These are phyloP conservation scores for Enteromius paludinosus DNA, from an alignment of 2,797 vertebrate species.

Conservation along the genomic window DNA sequence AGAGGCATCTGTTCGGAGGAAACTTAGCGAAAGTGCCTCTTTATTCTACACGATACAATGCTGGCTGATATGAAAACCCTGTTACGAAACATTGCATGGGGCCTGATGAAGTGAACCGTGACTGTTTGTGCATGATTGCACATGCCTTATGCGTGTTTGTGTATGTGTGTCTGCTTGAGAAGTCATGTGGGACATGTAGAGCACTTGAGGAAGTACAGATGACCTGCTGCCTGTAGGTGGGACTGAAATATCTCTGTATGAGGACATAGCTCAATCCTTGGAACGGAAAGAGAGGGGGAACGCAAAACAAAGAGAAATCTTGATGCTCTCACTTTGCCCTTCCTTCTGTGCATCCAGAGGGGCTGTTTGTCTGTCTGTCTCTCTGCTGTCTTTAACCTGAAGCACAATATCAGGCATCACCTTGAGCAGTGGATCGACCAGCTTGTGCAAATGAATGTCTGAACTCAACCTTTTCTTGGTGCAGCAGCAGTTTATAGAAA, in stretches of 20 bases:
- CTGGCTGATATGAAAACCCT: slow-evolving; percentile 11
- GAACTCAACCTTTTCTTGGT: not conserved
- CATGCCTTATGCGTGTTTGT: slow-evolving; percentile 37
- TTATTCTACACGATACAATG: slow-evolving; percentile 24
- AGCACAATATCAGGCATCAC: slow-evolving; percentile 20
- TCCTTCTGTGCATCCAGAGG: slow-evolving; percentile 4
- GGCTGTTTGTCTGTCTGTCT: slow-evolving; percentile 10
- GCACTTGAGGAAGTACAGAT: slow-evolving; percentile 72
- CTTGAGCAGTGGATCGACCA: not conserved
- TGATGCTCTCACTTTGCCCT: slow-evolving; percentile 20
- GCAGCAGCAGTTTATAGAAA: not conserved
- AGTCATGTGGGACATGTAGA: slow-evolving; percentile 66
- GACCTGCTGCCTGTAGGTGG: slow-evolving; percentile 70
- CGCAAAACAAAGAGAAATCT: slow-evolving; percentile 21
- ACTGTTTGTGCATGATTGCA: slow-evolving; percentile 34
- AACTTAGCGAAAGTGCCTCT: slow-evolving; percentile 38
- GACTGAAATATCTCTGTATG: slow-evolving; percentile 63
- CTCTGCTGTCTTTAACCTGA: slow-evolving; percentile 10
- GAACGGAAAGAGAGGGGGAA: slow-evolving; percentile 11
- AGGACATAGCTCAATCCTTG: slow-evolving; percentile 7
- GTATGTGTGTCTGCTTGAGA: slow-evolving; percentile 39
- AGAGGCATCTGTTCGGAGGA: slow-evolving; percentile 49
- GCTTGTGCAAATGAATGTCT: slow-evolving; percentile 3
- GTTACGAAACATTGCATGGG: slow-evolving; percentile 30
- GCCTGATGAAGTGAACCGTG: slow-evolving; percentile 35